Evolutionary conservation across 2,888 invertebrate species (phyloP).

Genomic region (Platypus cylindrus): DNA sequence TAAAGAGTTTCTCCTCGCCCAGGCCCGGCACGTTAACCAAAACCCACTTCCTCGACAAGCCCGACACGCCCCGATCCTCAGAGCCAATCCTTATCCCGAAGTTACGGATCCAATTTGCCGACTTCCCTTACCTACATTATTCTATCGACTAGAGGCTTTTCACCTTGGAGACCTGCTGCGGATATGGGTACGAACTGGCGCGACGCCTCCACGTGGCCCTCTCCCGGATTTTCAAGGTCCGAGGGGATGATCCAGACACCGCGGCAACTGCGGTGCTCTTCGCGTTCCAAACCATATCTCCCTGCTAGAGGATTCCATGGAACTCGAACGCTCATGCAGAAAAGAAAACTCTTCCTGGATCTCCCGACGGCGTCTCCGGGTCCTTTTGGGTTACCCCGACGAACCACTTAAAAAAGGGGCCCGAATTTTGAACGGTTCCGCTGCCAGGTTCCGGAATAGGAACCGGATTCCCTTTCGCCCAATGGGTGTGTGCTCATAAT

Average conservation of each 20-base stretch:
- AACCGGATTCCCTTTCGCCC: slow-evolving; percentile 10
- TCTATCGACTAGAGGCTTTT: slow-evolving; percentile 35
- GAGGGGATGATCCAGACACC: slow-evolving; percentile 36
- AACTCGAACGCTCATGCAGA: slow-evolving; percentile 41
- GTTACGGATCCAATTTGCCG: slow-evolving; percentile 53
- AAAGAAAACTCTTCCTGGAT: slow-evolving; percentile 23
- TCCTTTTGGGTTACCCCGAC: slow-evolving; percentile 12
- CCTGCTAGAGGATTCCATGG: slow-evolving; percentile 42
- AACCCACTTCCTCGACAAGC: slow-evolving; percentile 39
- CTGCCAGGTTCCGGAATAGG: slow-evolving; percentile 45
- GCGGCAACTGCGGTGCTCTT: slow-evolving; percentile 38
- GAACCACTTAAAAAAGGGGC: slow-evolving; percentile 10
- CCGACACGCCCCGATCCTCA: slow-evolving; percentile 51
- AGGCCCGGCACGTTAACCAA: slow-evolving; percentile 20
- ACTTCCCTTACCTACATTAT: slow-evolving; percentile 40
- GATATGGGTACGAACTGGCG: slow-evolving; percentile 45
- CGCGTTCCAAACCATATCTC: slow-evolving; percentile 28
- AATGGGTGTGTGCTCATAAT: slow-evolving; percentile 6
- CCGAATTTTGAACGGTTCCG: slow-evolving; percentile 36
- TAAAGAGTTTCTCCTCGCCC: slow-evolving; percentile 19
- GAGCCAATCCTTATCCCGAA: slow-evolving; percentile 63
- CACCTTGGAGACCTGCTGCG: slow-evolving; percentile 64
- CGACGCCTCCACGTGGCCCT: slow-evolving; percentile 24
- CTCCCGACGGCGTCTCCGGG: slow-evolving; percentile 8
- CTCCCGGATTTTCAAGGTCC: slow-evolving; percentile 33